Evolutionary conservation across 35 echinoderm and acorn worm genomes (phyloP).

Genomic region (Patiria miniata): DNA sequence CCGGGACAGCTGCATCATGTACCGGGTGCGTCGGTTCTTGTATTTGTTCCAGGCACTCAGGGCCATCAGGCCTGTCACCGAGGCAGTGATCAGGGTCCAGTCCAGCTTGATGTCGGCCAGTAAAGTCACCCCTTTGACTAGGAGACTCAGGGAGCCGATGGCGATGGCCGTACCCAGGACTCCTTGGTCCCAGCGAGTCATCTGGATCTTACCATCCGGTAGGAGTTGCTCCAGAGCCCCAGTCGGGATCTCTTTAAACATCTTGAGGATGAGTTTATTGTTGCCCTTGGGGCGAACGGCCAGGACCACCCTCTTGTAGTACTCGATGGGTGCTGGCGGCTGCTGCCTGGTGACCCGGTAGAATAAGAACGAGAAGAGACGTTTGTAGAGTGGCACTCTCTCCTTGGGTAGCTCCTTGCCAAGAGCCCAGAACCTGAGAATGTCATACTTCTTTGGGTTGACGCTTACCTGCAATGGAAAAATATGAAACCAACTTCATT

Average conservation of each 20-base stretch:
- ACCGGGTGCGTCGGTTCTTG: conserved; percentile 89
- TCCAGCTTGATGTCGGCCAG: conserved; percentile 90
- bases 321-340: conserved; percentile 73
- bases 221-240: conserved; percentile 88
- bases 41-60: conserved; percentile 93
- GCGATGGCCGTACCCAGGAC: conserved; percentile 65
- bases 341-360: conserved; percentile 69
- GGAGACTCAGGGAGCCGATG: conserved; percentile 68
- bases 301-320: conserved; percentile 88
- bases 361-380: conserved; percentile 46
- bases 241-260: conserved; percentile 97
- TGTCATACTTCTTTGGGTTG: conserved; percentile 83
- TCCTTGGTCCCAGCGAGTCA: conserved; percentile 84
- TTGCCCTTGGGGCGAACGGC: conserved; percentile 88
- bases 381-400: conserved; percentile 66
- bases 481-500: no score
- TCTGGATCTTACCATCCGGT: conserved; percentile 92
- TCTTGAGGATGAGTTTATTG: conserved; percentile 87
- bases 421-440: conserved; percentile 94
- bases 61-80: conserved; percentile 69
- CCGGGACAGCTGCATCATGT: conserved; percentile 82
- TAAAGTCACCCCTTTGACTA: conserved; percentile 77
- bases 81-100: conserved; percentile 83
- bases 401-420: conserved; percentile 78
- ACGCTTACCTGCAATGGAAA: conserved; percentile 79